Base-by-base conservation (phyloP, 1,140 invertebrate species). In the Penaeus chinensis region DNA sequence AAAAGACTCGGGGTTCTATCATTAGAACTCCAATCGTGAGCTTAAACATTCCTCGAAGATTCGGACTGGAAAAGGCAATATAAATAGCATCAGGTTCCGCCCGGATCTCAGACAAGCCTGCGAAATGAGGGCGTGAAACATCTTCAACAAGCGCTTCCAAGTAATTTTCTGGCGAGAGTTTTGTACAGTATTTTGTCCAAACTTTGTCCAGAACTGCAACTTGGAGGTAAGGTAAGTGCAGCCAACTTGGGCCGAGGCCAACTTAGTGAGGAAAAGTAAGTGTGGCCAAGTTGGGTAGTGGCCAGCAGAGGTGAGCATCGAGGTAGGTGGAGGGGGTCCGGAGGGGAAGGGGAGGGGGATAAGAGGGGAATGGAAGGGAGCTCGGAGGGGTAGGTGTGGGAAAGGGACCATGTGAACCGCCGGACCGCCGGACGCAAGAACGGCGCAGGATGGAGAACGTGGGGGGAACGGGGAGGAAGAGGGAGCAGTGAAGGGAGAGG, bases 111-210 rank as follows among this genome's bases (percentile, higher is more conserved):
- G 47, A 47, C 47, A 47, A 47, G 47, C 7, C 47, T 47, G 47
- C 47, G 47, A 47, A 47, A 47, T 47, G 47, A 47, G 47, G 47
- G 47, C 47, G 47, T 47, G 47, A 47, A 47, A 47, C 47, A 47
- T 47, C 47, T 47, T 47, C 47, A 69, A 69, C 66, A 69, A 69
- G 66, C 66, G n/a, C n/a, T 27, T 69, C n/a, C n/a, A 69, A 69
- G 66, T 69, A 69, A 69, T 69, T 69, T 69, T 69, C 66, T 69
- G 66, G 66, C 66, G 27, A n/a, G 66, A 69, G 66, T 69, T 69
- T 69, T 69, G 66, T 69, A 69, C 66, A 69, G 66, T 69, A 69
- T 69, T 69, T 69, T 69, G 66, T 22, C 66, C 27, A 69, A 69
- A 69, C 66, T 69, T 69, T 27, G 66, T n/a, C 27, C 66, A 69